Conservation (phyloP, 2,888 invertebrate genomes). For the Onthophagus sagittarius region DNA sequence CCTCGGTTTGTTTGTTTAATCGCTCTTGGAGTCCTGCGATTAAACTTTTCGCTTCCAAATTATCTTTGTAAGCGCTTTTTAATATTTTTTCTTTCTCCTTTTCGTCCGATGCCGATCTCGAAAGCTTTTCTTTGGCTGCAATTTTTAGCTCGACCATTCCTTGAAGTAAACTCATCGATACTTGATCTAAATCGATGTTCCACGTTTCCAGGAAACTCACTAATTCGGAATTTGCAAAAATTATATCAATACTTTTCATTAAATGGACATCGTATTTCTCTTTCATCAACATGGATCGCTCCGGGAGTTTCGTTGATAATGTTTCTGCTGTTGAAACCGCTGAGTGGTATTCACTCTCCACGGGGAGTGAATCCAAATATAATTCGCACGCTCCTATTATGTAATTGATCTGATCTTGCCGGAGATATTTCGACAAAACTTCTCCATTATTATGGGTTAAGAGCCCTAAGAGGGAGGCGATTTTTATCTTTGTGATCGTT, state of each 20-base stretch:
- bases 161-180: conserved; percentile 20
- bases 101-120: conserved; percentile 51
- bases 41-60: conserved; percentile 44
- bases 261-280: conserved; percentile 2
- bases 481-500: conserved; percentile 50
- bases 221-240: neutral
- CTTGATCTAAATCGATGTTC: conserved; percentile 15
- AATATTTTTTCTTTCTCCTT: conserved; percentile 47
- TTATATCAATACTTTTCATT: conserved; percentile 1
- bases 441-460: conserved; percentile 25
- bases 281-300: neutral
- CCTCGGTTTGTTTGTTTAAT: conserved; percentile 43
- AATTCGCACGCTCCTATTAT: conserved; percentile 24
- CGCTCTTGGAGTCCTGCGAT: conserved; percentile 44
- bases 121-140: conserved; percentile 48
- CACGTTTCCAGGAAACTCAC: neutral
- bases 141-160: conserved; percentile 47
- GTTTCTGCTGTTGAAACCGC: neutral
- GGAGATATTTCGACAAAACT: conserved; percentile 13
- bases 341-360: conserved; percentile 1
- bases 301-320: neutral
- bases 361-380: conserved; percentile 14
- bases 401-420: conserved; percentile 23
- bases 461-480: conserved; percentile 37
- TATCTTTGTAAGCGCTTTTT: conserved; percentile 49